Percentiles rank a stretch among this genome's conserved stretches.
phyloP scores from a whole-genome alignment of 2,888 invertebrate genomes.

The Antheraea assamensis region DNA sequence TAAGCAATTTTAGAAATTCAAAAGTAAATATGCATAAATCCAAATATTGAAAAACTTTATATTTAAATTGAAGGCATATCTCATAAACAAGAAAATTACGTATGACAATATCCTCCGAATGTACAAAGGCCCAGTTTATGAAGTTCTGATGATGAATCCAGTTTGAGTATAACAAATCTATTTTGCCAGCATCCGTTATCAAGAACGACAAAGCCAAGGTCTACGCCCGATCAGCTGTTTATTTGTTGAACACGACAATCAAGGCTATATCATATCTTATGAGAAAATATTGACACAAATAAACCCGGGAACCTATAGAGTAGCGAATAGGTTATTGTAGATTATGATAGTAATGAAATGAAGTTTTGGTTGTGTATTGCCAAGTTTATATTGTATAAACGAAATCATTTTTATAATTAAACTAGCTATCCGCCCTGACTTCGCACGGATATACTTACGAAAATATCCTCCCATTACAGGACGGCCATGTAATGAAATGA shows the following conservation, averaged over 20 bases:
- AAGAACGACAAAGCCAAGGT: neutral
- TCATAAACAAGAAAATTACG: too few species aligned
- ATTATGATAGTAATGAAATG: neutral
- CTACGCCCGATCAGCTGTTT: neutral
- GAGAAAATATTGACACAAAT: neutral
- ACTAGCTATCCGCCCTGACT: too few species aligned
- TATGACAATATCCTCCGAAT: too few species aligned
- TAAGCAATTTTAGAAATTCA: too few species aligned
- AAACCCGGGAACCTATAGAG: neutral
- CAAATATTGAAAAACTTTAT: too few species aligned
- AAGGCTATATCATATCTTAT: neutral
- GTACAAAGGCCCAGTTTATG: neutral
- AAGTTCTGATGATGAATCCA: neutral
- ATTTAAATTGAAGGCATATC: neutral
- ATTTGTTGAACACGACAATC: neutral
- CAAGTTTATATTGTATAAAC: neutral
- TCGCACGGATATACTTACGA: too few species aligned
- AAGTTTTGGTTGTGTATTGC: neutral
- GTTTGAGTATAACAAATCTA: neutral
- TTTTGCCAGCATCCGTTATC: neutral
- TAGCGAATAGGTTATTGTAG: neutral
- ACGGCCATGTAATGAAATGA: too few species aligned
- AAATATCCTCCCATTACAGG: too few species aligned
- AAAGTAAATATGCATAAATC: too few species aligned
- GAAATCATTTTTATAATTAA: neutral